Base-by-base conservation (phyloP, 35 echinoderm and acorn worm species). In the Anneissia japonica region DNA sequence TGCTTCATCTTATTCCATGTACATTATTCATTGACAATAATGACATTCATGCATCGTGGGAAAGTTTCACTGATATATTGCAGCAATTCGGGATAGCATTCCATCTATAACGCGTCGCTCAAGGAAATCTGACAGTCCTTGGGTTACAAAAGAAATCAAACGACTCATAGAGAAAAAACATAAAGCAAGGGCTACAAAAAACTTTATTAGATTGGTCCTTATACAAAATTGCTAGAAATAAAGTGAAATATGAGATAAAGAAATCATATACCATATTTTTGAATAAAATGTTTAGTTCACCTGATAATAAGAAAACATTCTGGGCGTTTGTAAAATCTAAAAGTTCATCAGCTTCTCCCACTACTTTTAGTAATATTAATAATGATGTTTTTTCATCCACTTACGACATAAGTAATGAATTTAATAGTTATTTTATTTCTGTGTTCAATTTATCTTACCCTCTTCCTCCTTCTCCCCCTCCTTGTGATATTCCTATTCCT, bases 51-150 rank as follows among this genome's bases (percentile, higher is more conserved):
- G 46, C 36, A 38, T 89, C 87, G 0, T 21, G 14, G 28, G 80
- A 89, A 32, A 79, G 38, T 1, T 83, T 89, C 45, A 34, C 75
- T 31, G 79, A 83, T 40, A 75, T 89, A 28, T 23, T 73, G 77
- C 87, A 32, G 79, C 72, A 0, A 79, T 89, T 1, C 19, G 79
- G 30, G 80, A 89, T 37, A 83, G 79, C 0, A 89, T 89, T 75
- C 79, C 87, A 16, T 26, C 9, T 64, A 23, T 64, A 12, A 19
- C 19, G 26, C 11, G 51, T 19, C 11, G 26, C 11, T 9, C 51
- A 12, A 9, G 5, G 1, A 64, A 64, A 9, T 2, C 7, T 12
- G 21, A 9, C 11, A 26, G 21, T 26, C 51, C 51, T 64, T 64
- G 51, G 51, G 26, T 64, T 23, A 64, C 51, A 6, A 9, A 64